Evolutionary conservation across 2,113 vertebrate species (phyloP).

Genomic region (Pholis gunnellus): DNA sequence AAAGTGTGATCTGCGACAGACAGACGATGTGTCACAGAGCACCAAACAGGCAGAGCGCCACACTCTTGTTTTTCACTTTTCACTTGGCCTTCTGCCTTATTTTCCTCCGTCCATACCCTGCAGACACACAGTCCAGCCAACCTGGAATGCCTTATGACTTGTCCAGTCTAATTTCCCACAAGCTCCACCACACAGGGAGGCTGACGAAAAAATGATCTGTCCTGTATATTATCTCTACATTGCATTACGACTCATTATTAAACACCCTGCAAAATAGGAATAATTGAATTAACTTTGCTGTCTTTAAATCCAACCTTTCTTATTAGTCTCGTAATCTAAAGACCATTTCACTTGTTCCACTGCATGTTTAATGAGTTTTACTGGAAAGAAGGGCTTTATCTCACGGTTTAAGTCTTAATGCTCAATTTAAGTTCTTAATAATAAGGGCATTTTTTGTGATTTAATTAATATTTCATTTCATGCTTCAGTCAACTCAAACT

Average conservation of each 20-base stretch:
- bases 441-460: background rate
- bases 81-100: background rate
- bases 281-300: conserved; percentile 23
- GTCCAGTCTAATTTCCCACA: conserved; percentile 6
- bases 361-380: conserved; percentile 1
- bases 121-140: background rate
- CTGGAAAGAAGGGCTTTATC: background rate
- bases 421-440: background rate
- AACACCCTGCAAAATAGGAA: background rate
- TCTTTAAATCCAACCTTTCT: background rate
- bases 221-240: background rate
- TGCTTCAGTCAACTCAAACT: background rate
- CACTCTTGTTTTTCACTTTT: background rate
- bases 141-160: background rate
- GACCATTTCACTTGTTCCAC: background rate
- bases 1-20: conserved; percentile 8
- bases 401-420: background rate
- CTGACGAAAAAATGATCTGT: background rate
- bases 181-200: background rate
- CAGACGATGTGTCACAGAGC: background rate
- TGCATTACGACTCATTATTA: background rate
- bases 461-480: background rate
- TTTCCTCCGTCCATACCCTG: background rate
- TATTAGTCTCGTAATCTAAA: conserved; percentile 37
- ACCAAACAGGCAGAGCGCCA: background rate